phyloP scores from a whole-genome alignment of 2,797 vertebrate genomes.

The Buceros bicornis region DNA sequence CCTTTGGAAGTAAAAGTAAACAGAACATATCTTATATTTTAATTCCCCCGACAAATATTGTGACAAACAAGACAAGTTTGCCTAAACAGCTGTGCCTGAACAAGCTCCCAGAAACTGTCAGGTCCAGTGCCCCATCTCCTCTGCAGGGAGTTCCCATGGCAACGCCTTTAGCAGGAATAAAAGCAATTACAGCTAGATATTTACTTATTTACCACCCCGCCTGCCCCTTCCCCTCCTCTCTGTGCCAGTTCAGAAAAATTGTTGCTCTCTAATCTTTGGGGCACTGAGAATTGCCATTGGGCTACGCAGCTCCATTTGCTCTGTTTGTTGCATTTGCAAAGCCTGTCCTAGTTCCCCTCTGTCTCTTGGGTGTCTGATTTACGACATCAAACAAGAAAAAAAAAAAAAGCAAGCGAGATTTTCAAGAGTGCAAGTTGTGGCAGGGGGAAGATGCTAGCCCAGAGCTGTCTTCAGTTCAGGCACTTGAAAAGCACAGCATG shows the following conservation, averaged over 20 bases:
- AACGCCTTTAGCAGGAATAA: constrained; percentile 51
- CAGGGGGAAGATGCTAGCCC: neutral
- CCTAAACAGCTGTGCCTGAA: neutral
- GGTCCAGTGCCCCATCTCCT: neutral
- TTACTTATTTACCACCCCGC: neutral
- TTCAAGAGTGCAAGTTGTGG: neutral
- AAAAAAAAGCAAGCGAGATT: neutral
- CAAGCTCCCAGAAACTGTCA: constrained; percentile 7
- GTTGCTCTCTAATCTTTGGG: constrained; percentile 22
- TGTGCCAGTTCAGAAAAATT: constrained; percentile 25
- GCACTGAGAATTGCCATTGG: neutral
- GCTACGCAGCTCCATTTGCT: neutral
- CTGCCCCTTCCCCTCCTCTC: neutral
- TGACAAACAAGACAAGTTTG: neutral
- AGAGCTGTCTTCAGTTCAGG: neutral
- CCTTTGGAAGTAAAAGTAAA: constrained; percentile 6
- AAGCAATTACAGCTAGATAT: constrained; percentile 18
- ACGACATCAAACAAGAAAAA: neutral
- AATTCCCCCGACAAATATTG: neutral
- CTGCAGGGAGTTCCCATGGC: constrained; percentile 62
- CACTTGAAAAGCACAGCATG: neutral
- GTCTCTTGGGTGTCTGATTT: constrained; percentile 23
- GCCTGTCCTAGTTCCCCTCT: constrained; percentile 15
- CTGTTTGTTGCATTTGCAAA: constrained; percentile 12
- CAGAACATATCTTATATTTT: neutral